phyloP scores from a whole-genome alignment of 2,797 vertebrate genomes.

The Calcarius lapponicus region DNA sequence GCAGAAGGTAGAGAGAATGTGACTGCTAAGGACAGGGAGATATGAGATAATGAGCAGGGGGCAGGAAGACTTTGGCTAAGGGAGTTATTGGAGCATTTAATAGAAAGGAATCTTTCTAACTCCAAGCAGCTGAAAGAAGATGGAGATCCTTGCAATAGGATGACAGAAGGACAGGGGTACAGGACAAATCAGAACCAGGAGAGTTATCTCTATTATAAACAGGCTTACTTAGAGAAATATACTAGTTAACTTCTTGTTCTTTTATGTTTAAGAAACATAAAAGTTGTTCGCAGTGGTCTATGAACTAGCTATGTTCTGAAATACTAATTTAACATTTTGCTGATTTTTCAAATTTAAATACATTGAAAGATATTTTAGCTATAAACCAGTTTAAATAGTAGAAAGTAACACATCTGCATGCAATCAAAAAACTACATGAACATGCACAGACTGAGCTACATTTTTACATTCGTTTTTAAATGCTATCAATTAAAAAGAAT shows the following conservation, averaged over 20 bases:
- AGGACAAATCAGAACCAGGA: background rate
- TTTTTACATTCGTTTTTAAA: background rate
- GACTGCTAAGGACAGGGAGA: background rate
- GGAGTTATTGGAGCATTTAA: background rate
- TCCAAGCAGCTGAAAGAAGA: background rate
- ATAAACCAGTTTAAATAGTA: background rate
- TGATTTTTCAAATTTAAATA: background rate
- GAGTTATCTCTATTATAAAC: background rate
- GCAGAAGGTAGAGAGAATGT: background rate
- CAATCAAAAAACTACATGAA: conserved; percentile 45
- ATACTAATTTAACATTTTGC: background rate
- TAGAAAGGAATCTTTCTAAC: background rate
- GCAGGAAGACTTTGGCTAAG: background rate
- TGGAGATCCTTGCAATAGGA: background rate
- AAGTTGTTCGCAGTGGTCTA: background rate
- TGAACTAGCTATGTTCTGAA: background rate
- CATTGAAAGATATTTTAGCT: background rate
- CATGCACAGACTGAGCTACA: conserved; percentile 39
- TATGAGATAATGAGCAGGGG: background rate
- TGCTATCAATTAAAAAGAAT: background rate
- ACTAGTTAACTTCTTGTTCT: background rate
- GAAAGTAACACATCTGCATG: conserved; percentile 59
- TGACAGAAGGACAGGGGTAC: background rate
- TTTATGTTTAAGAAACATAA: background rate
- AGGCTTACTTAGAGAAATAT: background rate